Evolutionary conservation across 1,140 invertebrate species (phyloP), one percentile per base, ranked within the genome.

Genomic region (Maniola jurtina): DNA sequence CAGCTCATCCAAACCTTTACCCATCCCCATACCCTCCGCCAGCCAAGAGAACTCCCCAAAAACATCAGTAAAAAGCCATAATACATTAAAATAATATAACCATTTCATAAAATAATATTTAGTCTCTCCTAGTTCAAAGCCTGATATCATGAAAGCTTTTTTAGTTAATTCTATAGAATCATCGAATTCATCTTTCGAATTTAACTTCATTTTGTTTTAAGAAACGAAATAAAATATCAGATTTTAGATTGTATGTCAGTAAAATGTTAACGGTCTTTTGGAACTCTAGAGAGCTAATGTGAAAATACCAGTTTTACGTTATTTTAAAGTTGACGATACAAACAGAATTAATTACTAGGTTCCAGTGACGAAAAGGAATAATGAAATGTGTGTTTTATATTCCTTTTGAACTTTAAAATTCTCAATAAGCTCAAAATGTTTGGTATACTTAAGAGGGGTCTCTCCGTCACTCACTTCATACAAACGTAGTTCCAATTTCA

Each of bases 1-100:
- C 0, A 81, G 47, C 58, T 81, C 72, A 7, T 73, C 61, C 35
- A 84, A 75, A 36, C 66, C 73, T 14, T 72, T 71, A 2, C 76
- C 68, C 7, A 42, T 58, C 8, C 52, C 47, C 16, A 79, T 68
- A 15, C 75, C 76, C n/a, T 77, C 76, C 0, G 71, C 16, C 2
- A 80, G 25, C 73, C 75, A 80, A 10, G 61, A 69, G 0, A 75
- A 50, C 66, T 83, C 81, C 0, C 70, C 77, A 6, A 74, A 42
- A 0, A 76, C 64, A 55, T 79, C 79, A 0, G 64, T 65, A 33
- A 79, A 67, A 14, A 83, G 33, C 71, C 70, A 73, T 3, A 79
- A 2, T 0, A 76, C 14, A 50, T 81, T 77, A 2, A 78, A 67
- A 60, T 45, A 74, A 72, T 64, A 71, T 79, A 25, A 75, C 35